phyloP scores from a whole-genome alignment of 2,113 vertebrate genomes.

The Melanerpes aurifrons region DNA sequence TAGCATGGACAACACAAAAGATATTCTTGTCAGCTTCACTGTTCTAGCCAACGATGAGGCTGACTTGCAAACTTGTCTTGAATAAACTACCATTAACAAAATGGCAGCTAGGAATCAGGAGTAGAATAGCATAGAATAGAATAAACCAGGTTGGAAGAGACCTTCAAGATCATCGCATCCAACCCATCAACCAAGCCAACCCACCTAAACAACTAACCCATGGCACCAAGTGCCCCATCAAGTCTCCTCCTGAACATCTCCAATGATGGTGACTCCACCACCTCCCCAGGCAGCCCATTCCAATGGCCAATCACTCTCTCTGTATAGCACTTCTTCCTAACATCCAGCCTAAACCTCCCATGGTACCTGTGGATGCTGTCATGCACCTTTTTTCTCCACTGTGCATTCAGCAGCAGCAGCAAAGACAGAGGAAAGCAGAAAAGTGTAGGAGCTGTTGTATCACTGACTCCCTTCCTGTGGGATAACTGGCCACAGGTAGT shows the following conservation, averaged over 20 bases:
- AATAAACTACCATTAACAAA: background rate
- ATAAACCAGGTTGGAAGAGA: too few relatives aligned
- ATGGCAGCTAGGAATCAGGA: background rate
- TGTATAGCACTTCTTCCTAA: too few relatives aligned
- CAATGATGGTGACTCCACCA: too few relatives aligned
- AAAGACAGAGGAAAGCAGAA: constrained; percentile 25
- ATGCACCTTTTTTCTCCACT: background rate
- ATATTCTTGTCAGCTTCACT: background rate
- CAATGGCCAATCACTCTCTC: too few relatives aligned
- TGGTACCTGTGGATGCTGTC: background rate
- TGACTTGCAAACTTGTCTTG: background rate
- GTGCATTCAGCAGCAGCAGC: background rate
- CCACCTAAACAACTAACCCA: too few relatives aligned
- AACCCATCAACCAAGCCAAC: too few relatives aligned
- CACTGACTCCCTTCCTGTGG: constrained; percentile 7
- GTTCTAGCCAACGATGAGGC: background rate
- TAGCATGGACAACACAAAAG: rapidly evolving
- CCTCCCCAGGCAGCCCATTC: too few relatives aligned
- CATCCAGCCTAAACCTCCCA: too few relatives aligned
- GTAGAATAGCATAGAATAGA: too few relatives aligned
- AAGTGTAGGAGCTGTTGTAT: background rate
- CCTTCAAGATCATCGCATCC: too few relatives aligned
- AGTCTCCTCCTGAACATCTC: too few relatives aligned
- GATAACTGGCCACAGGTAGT: background rate
- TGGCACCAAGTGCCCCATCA: too few relatives aligned